Base-by-base conservation (phyloP, 2,888 invertebrate genomes). In the Crepidodera aurea region DNA sequence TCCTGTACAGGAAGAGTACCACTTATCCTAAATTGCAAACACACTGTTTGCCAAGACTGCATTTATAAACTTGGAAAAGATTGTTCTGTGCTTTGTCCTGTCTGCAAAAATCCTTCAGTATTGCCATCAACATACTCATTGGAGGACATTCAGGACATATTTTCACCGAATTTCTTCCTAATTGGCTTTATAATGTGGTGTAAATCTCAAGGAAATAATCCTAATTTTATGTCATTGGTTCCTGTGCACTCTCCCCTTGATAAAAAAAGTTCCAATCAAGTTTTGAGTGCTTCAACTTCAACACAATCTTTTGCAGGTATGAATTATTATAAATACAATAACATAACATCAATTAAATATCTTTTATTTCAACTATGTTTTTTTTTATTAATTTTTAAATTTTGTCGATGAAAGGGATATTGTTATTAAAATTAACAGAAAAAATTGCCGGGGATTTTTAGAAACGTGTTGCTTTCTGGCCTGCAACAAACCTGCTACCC, bases 31-130 rank as follows among this genome's bases (percentile, higher is more conserved):
- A 72, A 82, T 63, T 92, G 92, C 73, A 87, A 87, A 0, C 92
- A 92, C 76, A 83, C 86, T 1, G 82, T 87, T 71, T 92, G 92
- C 71, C 87, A 88, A 68, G 83, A 81, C 50, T 92, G 91, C 74
- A 75, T 87, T 10, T 79, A 74, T 32, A 80, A 78, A 61, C 75
- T 80, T 18, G 63, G 79, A 0, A 64, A 68, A 42, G 55, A 62
- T 19, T 56, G 66, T 37, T 62, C 69, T 34, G 55, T 85, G 37
- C 78, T 79, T 46, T 87, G 87, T 72, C 80, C 80, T 66, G 72
- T 83, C 58, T 87, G 87, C 75, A 75, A 79, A 6, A 71, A 76
- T 5, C 78, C 34, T 81, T 82, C 70, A 69, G 79, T 32, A 50
- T 81, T 63, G 29, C 32, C 61, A 37, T 65, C 55, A 48, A 70